Percentiles rank a stretch among this genome's conserved stretches.
These are phyloP conservation scores for Celastrina argiolus DNA, from an alignment of 2,888 invertebrate species.

Conservation along the genomic window DNA sequence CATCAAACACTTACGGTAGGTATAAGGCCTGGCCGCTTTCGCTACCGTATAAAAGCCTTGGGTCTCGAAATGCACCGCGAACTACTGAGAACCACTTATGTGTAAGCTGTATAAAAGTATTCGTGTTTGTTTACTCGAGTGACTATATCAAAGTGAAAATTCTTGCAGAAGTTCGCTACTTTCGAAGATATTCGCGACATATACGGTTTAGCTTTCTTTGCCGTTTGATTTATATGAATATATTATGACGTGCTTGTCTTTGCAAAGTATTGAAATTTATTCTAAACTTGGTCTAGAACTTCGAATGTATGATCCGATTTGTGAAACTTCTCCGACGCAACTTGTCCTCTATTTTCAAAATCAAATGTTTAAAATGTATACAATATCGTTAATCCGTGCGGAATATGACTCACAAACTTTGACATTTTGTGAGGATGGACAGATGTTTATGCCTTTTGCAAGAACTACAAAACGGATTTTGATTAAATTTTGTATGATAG, in stretches of 20 bases:
- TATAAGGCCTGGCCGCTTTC: background rate
- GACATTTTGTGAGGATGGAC: too few species aligned
- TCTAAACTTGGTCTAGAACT: background rate
- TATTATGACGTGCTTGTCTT: background rate
- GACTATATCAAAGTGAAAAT: slow-evolving; percentile 3
- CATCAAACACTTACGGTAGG: background rate
- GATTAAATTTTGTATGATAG: too few species aligned
- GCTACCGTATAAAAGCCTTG: background rate
- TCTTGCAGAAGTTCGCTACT: background rate
- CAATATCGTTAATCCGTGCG: background rate
- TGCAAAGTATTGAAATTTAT: slow-evolving; percentile 3
- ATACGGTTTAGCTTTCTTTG: background rate
- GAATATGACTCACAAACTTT: too few species aligned
- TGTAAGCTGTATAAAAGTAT: background rate
- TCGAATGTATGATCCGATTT: slow-evolving; percentile 1
- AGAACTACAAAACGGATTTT: too few species aligned
- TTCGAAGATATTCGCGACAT: background rate
- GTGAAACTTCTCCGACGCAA: background rate
- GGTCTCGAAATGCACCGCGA: background rate
- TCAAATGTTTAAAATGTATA: background rate
- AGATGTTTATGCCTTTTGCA: too few species aligned
- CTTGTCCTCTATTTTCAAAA: background rate
- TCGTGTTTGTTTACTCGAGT: slow-evolving; percentile 3
- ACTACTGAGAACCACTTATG: background rate
- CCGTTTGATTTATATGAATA: slow-evolving; percentile 1